Percentiles rank a stretch among this genome's conserved stretches.
phyloP scores from a whole-genome alignment of 2,113 vertebrate genomes.

The Microcebus lehilahytsara region DNA sequence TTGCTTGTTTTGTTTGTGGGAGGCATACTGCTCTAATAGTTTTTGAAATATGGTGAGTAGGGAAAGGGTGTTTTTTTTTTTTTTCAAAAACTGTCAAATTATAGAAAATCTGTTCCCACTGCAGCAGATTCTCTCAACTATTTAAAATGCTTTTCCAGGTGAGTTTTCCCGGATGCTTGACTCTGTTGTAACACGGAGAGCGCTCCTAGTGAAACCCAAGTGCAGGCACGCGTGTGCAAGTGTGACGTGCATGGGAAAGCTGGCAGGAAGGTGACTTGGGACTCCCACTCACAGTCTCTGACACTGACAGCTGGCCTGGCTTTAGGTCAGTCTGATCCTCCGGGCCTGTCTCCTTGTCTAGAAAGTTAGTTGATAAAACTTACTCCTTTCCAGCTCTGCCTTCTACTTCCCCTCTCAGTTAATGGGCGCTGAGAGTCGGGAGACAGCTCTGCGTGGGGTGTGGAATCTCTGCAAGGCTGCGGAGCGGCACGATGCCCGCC shows the following conservation, averaged over 20 bases:
- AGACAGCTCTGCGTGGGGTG: accelerated
- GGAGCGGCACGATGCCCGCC: no score
- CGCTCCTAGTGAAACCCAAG: background rate
- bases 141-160: background rate
- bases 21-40: background rate
- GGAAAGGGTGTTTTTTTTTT: background rate
- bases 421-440: accelerated
- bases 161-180: background rate
- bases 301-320: background rate
- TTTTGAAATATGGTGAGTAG: background rate
- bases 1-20: background rate
- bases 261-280: accelerated
- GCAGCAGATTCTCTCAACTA: background rate
- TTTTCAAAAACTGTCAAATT: background rate
- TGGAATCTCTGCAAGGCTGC: background rate
- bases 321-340: background rate
- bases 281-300: accelerated
- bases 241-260: accelerated
- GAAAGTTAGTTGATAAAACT: no score
- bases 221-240: accelerated
- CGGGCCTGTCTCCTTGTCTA: no score
- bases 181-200: background rate
- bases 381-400: background rate
- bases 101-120: background rate
- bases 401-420: background rate